Conservation (phyloP, 2,888 invertebrate genomes). For the Hoplodrina ambigua region DNA sequence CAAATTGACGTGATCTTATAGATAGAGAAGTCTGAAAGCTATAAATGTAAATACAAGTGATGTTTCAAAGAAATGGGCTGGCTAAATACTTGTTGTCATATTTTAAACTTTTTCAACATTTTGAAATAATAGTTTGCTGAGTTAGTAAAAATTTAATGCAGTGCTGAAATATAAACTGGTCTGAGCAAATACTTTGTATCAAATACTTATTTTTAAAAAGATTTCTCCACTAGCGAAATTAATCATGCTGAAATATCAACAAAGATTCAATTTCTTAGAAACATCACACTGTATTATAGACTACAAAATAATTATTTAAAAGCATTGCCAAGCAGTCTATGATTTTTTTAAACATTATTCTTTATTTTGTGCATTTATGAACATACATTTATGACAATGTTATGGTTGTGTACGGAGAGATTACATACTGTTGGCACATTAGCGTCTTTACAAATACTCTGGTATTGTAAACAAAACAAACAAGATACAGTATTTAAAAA, state of each 20-base stretch:
- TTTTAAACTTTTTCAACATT: neutral
- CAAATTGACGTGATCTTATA: neutral
- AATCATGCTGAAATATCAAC: neutral
- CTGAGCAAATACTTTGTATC: neutral
- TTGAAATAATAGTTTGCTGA: neutral
- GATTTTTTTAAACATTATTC: conserved; percentile 13
- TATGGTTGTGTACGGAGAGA: conserved; percentile 7
- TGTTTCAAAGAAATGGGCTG: neutral
- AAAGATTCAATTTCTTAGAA: conserved; percentile 3
- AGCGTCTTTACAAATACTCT: neutral
- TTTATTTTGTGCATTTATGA: conserved; percentile 34
- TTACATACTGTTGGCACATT: conserved; percentile 12
- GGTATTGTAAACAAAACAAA: conserved; percentile 6
- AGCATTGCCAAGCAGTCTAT: conserved; percentile 33
- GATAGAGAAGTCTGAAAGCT: neutral
- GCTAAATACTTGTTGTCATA: neutral
- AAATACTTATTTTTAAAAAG: neutral
- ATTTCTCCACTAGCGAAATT: neutral
- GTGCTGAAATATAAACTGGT: neutral
- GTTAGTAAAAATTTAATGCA: neutral
- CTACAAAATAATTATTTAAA: neutral
- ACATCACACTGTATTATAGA: neutral
- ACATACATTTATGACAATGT: conserved; percentile 16
- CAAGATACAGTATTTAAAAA: conserved; percentile 34
- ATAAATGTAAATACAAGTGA: neutral